phyloP scores from a whole-genome alignment of 2,888 invertebrate species.

The Osmoderma eremita region DNA sequence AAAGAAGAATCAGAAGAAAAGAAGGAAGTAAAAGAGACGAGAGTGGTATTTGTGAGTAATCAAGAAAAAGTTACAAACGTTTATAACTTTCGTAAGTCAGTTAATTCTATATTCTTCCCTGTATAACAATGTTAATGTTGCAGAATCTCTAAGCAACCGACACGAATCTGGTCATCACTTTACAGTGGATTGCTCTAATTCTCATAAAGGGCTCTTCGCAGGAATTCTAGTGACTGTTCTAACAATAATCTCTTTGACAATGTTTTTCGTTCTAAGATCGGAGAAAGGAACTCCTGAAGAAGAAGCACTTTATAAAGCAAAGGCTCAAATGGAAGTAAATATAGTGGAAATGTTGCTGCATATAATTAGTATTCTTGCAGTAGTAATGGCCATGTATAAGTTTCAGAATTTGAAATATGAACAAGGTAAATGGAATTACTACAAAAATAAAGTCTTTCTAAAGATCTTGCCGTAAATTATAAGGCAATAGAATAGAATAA shows the following conservation, averaged over 20 bases:
- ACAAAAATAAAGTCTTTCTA: too few relatives aligned
- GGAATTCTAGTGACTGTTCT: conserved; percentile 81
- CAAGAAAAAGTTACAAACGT: conserved; percentile 38
- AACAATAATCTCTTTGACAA: conserved; percentile 82
- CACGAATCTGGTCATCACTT: conserved; percentile 80
- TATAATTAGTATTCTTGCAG: conserved; percentile 72
- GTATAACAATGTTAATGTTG: background rate
- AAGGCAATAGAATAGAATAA: too few relatives aligned
- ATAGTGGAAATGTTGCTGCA: conserved; percentile 81
- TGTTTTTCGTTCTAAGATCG: conserved; percentile 86
- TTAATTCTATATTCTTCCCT: background rate
- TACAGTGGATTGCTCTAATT: conserved; percentile 90
- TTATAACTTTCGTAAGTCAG: conserved; percentile 41
- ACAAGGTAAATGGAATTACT: conserved; percentile 62
- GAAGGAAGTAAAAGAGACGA: conserved; percentile 53
- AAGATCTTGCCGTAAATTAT: too few relatives aligned
- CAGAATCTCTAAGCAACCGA: background rate
- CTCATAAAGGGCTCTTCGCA: conserved; percentile 90
- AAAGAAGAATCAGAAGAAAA: conserved; percentile 17
- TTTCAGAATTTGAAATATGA: conserved; percentile 77
- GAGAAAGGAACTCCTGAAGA: conserved; percentile 55
- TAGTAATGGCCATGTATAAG: conserved; percentile 73
- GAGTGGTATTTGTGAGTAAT: conserved; percentile 66
- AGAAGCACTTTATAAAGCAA: conserved; percentile 68
- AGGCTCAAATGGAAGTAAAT: conserved; percentile 80